phyloP scores from a whole-genome alignment of 2,888 invertebrate species.

The Latrodectus elegans region DNA sequence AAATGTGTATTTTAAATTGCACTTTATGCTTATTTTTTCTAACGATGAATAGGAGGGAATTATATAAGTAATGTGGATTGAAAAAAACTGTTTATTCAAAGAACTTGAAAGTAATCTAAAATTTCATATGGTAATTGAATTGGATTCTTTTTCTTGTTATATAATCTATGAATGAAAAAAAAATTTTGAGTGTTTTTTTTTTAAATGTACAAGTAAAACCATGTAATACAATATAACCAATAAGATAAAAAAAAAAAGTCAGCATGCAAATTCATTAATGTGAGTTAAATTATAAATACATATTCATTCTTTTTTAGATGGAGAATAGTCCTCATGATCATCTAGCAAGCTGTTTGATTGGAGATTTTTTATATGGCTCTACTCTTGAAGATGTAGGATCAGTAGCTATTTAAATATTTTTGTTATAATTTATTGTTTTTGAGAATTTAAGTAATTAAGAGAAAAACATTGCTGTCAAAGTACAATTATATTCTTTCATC shows the following conservation, averaged over 20 bases:
- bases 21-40: no score
- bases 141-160: background rate
- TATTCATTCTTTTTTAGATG: slow-evolving; percentile 43
- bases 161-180: background rate
- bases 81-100: no score
- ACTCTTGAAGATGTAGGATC: slow-evolving; percentile 79
- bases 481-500: no score
- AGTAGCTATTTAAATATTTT: background rate
- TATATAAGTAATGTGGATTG: no score
- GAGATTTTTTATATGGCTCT: slow-evolving; percentile 88
- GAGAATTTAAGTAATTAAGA: no score
- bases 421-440: background rate
- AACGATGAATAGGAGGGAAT: no score
- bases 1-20: no score
- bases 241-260: background rate
- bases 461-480: no score
- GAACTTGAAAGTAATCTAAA: no score
- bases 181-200: background rate
- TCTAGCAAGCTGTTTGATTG: slow-evolving; percentile 85
- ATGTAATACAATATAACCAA: background rate
- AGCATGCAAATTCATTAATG: background rate
- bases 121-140: background rate
- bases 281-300: background rate
- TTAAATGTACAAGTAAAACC: background rate
- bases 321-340: slow-evolving; percentile 84